Percentiles rank a stretch among this genome's conserved stretches.
Evolutionary conservation across 2,797 vertebrate genomes (phyloP).

Genomic region (Enteromius viviparus): DNA sequence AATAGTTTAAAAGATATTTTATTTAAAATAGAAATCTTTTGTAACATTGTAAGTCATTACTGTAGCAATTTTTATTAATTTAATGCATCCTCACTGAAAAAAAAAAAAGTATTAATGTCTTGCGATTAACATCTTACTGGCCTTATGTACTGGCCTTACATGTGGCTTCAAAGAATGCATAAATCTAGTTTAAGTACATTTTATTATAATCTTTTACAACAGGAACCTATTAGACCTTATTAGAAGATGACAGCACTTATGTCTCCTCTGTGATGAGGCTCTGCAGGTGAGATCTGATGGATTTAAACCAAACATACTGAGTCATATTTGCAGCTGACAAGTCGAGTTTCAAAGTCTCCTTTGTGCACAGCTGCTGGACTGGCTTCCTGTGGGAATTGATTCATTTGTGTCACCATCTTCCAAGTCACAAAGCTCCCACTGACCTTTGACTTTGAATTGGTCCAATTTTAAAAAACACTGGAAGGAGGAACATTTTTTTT

Average conservation of each 20-base stretch:
- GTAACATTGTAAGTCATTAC: not conserved
- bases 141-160: too few relatives aligned
- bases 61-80: not conserved
- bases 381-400: not conserved
- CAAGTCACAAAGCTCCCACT: not conserved
- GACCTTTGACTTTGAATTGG: slow-evolving; percentile 11
- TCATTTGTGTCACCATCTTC: not conserved
- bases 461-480: not conserved
- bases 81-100: not conserved
- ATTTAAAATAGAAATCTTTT: not conserved
- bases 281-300: slow-evolving; percentile 3
- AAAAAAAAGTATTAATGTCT: not conserved
- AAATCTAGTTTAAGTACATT: not conserved
- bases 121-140: not conserved
- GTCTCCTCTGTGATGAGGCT: not conserved
- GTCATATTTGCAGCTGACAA: not conserved
- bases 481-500: not conserved
- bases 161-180: not conserved
- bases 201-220: not conserved
- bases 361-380: not conserved
- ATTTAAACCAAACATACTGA: not conserved
- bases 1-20: not conserved
- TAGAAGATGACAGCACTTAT: not conserved
- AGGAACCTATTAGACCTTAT: not conserved
- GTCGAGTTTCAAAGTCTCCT: not conserved